Evolutionary conservation across 23 tunicate species (phyloP), one percentile per base, ranked within the genome.

Genomic region (Botrylloides violaceus): DNA sequence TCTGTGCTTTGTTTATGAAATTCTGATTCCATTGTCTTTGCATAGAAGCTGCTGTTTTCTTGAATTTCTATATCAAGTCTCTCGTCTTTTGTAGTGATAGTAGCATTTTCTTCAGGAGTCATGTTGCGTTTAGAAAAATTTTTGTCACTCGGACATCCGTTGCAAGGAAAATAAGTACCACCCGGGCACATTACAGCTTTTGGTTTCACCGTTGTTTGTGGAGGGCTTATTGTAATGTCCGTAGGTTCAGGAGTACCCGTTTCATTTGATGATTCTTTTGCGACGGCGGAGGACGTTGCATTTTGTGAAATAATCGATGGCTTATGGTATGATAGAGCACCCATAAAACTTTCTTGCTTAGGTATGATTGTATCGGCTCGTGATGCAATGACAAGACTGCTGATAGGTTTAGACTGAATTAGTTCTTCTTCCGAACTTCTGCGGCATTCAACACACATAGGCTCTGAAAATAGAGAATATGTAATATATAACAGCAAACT

Each of bases 281-380:
- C 43, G 58, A 20, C 74, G 24, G 27, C 0, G 2, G 74, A 68
- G 28, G 58, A 68, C 4, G 56, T 30, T 37, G 58, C 31, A 1
- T 43, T 37, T 43, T 43, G 57, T 4, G 58, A 19, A 4, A 68
- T 68, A 0, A 43, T 68, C 29, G 74, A 68, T 19, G 74, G 74
- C 57, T 68, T 68, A 25, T 68, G 74, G 58, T 68, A 68, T 4
- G 74, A 68, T 15, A 68, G 57, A 24, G 74, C 74, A 4, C 74
- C 74, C 1, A 68, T 1, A 2, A 36, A 68, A 15, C 6, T 37
- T 36, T 68, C 74, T 43, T 68, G 56, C 2, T 68, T 68, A 19
- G 56, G 74, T 37, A 25, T 68, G 21, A 37, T 36, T 1, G 74
- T n/a, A 56, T 68, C 56, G 6, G 26, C 37, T 1, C 29, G 27